Evolutionary conservation across 2,888 invertebrate species (phyloP), one percentile per base, ranked within the genome.

Genomic region (Epinotia demarniana): DNA sequence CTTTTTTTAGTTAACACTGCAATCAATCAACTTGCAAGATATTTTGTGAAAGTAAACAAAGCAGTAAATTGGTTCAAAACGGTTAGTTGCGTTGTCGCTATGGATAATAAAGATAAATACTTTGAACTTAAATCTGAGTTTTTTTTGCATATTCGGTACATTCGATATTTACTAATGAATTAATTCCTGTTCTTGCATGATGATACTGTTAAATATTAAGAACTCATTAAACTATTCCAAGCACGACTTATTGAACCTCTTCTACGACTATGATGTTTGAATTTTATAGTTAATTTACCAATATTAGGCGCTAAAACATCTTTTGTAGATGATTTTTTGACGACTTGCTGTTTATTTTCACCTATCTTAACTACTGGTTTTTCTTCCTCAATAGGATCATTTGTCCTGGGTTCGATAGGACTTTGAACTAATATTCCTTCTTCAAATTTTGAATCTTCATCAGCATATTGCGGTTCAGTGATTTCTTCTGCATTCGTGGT

Each of bases 281-380:
- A n/a, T 18, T 19, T n/a, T 27, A 9, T 55, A 53, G 6, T 3
- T 4, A n/a, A 53, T 70, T 74, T 74, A 74, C 74, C 69, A 23
- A 61, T 43, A 58, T 64, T 64, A 16, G 49, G 39, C 33, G 11
- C 55, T 2, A 13, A 12, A 23, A 9, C 18, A 4, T 27, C 23
- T 43, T 9, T 46, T 13, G 27, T 43, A 49, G 49, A 58, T 1
- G 23, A 18, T 5, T 33, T 58, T 33, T 49, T 18, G n/a, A 1
- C 16, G 1, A 49, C 27, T 46, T 64, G 46, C 0, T 64, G n/a
- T n/a, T 27, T 18, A 0, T 12, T 27, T 73, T 27, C 62, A 18
- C 16, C 13, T 49, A 46, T 19, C 1, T 72, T 11, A 19, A 12
- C 33, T 58, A 9, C 64, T 27, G n/a, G 4, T 23, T n/a, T 16